Percentiles rank a stretch among this genome's conserved stretches.
Conservation (phyloP, 2,797 vertebrate species). For the Cuniculus paca region DNA sequence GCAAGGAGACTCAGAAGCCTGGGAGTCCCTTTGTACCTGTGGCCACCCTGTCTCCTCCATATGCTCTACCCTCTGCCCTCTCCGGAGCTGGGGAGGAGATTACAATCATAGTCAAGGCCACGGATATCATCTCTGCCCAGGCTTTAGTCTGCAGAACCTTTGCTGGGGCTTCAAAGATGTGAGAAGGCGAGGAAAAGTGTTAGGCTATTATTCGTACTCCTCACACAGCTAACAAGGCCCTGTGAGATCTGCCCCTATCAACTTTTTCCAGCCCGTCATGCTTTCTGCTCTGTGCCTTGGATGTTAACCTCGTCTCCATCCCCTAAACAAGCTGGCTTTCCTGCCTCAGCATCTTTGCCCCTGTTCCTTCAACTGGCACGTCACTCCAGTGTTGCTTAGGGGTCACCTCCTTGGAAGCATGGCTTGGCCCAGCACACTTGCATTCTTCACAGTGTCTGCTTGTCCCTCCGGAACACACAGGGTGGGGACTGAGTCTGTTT, state of each 20-base stretch:
- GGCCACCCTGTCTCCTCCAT: neutral
- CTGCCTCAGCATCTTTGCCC: neutral
- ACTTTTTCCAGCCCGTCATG: neutral
- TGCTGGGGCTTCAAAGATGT: neutral
- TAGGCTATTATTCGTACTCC: neutral
- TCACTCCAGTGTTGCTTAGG: neutral
- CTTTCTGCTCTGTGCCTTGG: neutral
- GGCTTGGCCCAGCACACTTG: neutral
- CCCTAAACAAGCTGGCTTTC: neutral
- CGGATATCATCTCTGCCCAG: neutral
- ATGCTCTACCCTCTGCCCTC: neutral
- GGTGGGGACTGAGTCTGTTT: neutral
- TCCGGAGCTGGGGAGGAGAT: neutral
- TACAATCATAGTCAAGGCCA: neutral
- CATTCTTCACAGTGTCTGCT: rapidly evolving
- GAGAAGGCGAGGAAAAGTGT: neutral
- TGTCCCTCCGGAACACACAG: neutral
- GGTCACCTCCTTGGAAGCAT: neutral
- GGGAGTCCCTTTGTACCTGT: rapidly evolving
- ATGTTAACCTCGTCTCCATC: neutral
- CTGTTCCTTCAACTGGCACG: neutral
- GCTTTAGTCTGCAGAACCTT: neutral
- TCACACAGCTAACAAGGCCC: neutral
- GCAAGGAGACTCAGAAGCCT: neutral
- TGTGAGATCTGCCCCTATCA: neutral